Evolutionary conservation across 37 sponge, comb jelly and placozoan species (phyloP), one percentile per base, ranked within the genome.

Genomic region (Aphrocallistes beatrix): DNA sequence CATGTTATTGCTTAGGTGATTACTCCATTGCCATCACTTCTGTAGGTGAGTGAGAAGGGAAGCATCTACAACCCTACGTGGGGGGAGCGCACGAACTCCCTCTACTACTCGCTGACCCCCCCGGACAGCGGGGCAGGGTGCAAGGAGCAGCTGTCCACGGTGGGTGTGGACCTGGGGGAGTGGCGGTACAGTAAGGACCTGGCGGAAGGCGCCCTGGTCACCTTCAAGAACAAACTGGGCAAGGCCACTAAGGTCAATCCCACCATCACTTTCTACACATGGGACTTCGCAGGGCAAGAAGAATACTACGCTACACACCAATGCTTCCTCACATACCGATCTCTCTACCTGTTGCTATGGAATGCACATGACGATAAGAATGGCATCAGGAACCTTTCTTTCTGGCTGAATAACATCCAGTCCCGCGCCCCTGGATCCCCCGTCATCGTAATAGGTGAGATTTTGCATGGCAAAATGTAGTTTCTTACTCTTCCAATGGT

Each of bases 241-340:
- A 86, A 83, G 82, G 84, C 86, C 37, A 37, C 81, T 19, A 86
- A 82, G 48, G 83, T 42, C n/a, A 51, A 89, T 85, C 49, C 83
- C 23, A 86, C 87, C 39, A 91, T 95, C 75, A 92, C 92, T 17
- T 95, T 95, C 87, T 91, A 90, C 69, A 95, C 93, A 0, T 93
- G 96, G 96, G 95, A 94, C 85, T 94, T 94, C 89, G 95, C 90
- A 21, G 95, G 95, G n/a, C 95, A 94, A 92, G 94, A 93, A 82
- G 96, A 93, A 89, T 95, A 95, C 84, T 95, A 95, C 83, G 93
- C 90, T 81, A 95, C 96, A 49, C 96, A 95, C 83, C 96, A 95
- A 87, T 90, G 90, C 60, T 95, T 95, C 88, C 89, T 95, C 51
- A 93, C 96, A 36, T 39, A 87, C 17, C 90, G 94, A 1, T 88